Evolutionary conservation across 2,797 vertebrate genomes (phyloP).

Genomic region (Fratercula arctica): DNA sequence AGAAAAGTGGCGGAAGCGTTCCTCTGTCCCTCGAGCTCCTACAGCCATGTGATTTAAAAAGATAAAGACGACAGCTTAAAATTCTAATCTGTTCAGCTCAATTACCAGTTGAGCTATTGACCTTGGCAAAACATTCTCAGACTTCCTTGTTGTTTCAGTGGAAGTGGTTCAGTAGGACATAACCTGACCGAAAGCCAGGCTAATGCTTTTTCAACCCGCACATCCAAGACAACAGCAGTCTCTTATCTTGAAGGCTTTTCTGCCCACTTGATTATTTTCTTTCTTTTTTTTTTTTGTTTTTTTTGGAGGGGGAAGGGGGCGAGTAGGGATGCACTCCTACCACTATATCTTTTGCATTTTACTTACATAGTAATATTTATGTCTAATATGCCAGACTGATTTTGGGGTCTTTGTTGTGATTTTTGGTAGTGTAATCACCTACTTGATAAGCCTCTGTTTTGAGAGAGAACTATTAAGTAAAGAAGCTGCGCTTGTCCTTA

Average conservation of each 20-base stretch:
- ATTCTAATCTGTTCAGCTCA: conserved; percentile 24
- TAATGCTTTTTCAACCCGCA: not conserved
- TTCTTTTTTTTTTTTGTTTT: not conserved
- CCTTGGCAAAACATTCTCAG: not conserved
- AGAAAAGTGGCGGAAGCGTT: not conserved
- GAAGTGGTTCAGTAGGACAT: not conserved
- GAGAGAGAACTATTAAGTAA: not conserved
- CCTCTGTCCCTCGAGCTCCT: not conserved
- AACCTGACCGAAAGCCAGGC: not conserved
- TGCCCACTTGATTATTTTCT: not conserved
- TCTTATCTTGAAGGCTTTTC: not conserved
- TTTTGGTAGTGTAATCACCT: not conserved
- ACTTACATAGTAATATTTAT: not conserved
- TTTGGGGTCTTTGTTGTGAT: not conserved
- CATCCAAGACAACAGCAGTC: not conserved
- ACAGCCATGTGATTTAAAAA: not conserved
- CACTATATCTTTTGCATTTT: not conserved
- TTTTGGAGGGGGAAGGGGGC: not conserved
- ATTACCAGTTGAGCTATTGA: not conserved
- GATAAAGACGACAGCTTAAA: conserved; percentile 32
- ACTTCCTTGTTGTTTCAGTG: conserved; percentile 23
- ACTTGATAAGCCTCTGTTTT: not conserved
- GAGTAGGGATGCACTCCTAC: not conserved
- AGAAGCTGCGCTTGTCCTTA: not conserved
- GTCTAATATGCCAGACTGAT: not conserved